These are phyloP conservation scores for Cosmopolites sordidus DNA, from an alignment of 2,888 invertebrate species.

Conservation along the genomic window DNA sequence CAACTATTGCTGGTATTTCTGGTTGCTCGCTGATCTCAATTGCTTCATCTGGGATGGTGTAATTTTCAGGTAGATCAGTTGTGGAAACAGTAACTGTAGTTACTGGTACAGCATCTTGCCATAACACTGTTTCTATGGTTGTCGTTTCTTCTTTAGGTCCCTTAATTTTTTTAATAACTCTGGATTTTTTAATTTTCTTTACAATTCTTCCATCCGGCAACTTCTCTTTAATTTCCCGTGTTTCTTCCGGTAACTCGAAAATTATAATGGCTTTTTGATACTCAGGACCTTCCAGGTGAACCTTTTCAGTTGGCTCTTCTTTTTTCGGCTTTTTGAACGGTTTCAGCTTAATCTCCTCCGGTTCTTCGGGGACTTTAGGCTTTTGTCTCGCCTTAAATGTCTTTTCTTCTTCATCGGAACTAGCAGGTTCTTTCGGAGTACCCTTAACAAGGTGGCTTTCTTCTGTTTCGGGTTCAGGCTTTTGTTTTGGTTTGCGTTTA, in stretches of 20 bases:
- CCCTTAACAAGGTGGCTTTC: slow-evolving; percentile 34
- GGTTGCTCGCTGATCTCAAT: slow-evolving; percentile 36
- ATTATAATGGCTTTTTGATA: slow-evolving; percentile 27
- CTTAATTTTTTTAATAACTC: slow-evolving; percentile 36
- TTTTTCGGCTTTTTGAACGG: slow-evolving; percentile 37
- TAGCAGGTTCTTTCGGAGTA: slow-evolving; percentile 36
- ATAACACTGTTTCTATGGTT: slow-evolving; percentile 35
- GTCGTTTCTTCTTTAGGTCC: slow-evolving; percentile 33
- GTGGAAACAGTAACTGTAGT: slow-evolving; percentile 33
- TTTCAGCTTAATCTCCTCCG: slow-evolving; percentile 33
- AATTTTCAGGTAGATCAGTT: slow-evolving; percentile 17
- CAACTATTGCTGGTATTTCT: slow-evolving; percentile 39
- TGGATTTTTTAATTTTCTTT: slow-evolving; percentile 35
- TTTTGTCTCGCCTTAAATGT: slow-evolving; percentile 41
- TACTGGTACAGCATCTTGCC: slow-evolving; percentile 33
- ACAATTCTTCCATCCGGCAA: slow-evolving; percentile 31
- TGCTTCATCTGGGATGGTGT: slow-evolving; percentile 22
- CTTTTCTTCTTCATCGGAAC: slow-evolving; percentile 45
- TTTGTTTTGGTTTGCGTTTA: slow-evolving; percentile 35
- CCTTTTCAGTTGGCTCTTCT: slow-evolving; percentile 33
- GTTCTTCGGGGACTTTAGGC: slow-evolving; percentile 34
- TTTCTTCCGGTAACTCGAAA: slow-evolving; percentile 44
- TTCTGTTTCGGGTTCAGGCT: slow-evolving; percentile 29
- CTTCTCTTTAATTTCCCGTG: slow-evolving; percentile 24
- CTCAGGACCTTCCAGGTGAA: slow-evolving; percentile 35